Conservation (phyloP, 92 coral and sea anemone genomes). For the Heliopora coerulea region DNA sequence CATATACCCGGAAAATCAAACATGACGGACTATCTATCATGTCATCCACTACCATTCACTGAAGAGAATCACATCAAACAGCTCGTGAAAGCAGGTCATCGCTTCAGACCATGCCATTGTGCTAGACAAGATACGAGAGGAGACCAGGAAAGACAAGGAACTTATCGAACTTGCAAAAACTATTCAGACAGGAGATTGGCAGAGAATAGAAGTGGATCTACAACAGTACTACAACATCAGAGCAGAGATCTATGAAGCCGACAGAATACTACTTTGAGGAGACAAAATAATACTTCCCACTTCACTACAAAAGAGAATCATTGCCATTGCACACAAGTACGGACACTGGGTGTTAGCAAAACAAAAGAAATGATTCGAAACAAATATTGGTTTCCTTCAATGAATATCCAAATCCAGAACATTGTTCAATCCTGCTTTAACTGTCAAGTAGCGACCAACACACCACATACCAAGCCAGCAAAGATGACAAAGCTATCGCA, state of each 20-base stretch:
- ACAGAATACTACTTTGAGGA: constrained; percentile 42
- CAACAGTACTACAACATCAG: constrained; percentile 40
- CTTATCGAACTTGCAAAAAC: constrained; percentile 16
- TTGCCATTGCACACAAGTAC: constrained; percentile 37
- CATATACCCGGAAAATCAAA: constrained; percentile 60
- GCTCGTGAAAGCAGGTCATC: constrained; percentile 50
- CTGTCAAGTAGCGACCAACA: constrained; percentile 33
- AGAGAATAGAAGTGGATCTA: constrained; percentile 28
- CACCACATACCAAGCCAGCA: constrained; percentile 44
- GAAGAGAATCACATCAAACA: constrained; percentile 35
- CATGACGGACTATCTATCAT: constrained; percentile 56
- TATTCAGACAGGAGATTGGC: constrained; percentile 44
- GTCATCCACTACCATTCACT: constrained; percentile 50
- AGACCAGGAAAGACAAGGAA: constrained; percentile 20
- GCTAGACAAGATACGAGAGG: constrained; percentile 16
- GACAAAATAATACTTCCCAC: constrained; percentile 50
- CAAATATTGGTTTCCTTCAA: constrained; percentile 38
- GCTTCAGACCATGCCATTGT: constrained; percentile 12
- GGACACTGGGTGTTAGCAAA: constrained; percentile 34
- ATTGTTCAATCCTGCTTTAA: constrained; percentile 33
- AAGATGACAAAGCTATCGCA: constrained; percentile 47
- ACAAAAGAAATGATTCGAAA: constrained; percentile 29
- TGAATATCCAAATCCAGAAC: constrained; percentile 27
- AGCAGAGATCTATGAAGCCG: constrained; percentile 53
- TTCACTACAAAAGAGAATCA: constrained; percentile 41